A percentile compares a stretch with the other conserved stretches of the same genome.
Evolutionary conservation across 1,140 invertebrate species (phyloP).

Genomic region (Drosophila ananassae): DNA sequence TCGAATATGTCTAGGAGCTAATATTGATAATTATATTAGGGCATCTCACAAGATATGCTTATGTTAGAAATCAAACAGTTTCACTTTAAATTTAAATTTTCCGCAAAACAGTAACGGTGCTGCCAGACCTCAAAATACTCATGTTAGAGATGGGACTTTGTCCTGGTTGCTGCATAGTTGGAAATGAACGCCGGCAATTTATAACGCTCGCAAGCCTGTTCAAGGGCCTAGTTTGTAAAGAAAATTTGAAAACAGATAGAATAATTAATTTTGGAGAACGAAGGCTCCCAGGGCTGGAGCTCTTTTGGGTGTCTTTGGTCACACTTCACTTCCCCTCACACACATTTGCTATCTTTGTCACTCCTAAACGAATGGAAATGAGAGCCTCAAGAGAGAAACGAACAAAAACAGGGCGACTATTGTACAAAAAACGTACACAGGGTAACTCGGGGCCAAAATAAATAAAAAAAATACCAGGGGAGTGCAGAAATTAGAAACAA

Average conservation of each 20-base stretch:
- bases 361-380: background rate
- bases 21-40: too few species aligned
- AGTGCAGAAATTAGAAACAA: slow-evolving; percentile 46
- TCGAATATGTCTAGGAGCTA: too few species aligned
- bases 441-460: background rate
- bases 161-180: too few species aligned
- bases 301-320: background rate
- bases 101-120: background rate
- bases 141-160: background rate
- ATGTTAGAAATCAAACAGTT: too few species aligned
- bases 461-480: slow-evolving; percentile 1
- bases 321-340: background rate
- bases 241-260: background rate
- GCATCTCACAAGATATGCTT: too few species aligned
- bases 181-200: too few species aligned
- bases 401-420: background rate
- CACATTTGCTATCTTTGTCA: background rate
- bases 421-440: background rate
- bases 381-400: background rate
- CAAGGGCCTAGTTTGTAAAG: too few species aligned
- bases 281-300: background rate
- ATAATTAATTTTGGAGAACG: background rate
- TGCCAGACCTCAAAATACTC: background rate
- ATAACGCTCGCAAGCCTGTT: too few species aligned
- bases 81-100: background rate